Evolutionary conservation across 2,797 vertebrate species (phyloP), one percentile per base, ranked within the genome.

Genomic region (Synanceia verrucosa): DNA sequence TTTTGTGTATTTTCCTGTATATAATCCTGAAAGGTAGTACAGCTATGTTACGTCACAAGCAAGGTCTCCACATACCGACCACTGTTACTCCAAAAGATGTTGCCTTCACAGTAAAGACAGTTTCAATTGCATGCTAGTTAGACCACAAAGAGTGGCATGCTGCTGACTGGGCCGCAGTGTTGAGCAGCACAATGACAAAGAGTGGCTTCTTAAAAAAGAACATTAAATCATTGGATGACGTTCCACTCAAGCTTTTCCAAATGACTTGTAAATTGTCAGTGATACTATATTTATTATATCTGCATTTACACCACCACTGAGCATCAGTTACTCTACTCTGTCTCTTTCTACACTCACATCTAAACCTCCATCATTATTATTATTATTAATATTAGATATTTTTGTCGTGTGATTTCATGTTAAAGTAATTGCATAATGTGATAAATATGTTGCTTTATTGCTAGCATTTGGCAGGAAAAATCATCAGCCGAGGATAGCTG

Each of bases 61-160:
- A 47, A 19, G 9, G 16, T 55, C 26, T 60, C 36, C n/a, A 47
- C 43, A 26, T 67, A 21, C 24, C 16, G 6, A 59, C 28, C 4
- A 9, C 29, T 36, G 13, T 58, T 33, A 7, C 19, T 51, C 6
- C 6, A 31, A 44, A 73, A 10, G 18, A 7, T 6, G 2, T 31
- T 6, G 29, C 29, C 29, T 9, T 31, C 29, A 31, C 29, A 29
- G 4, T 29, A 29, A 29, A 6, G 18, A 41, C 39, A 41, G 13
- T 41, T 41, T 41, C n/a, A n/a, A 41, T 71, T 10, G 21, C 68
- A 48, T 44, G 37, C 31, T 65, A 33, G 46, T 56, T 55, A 41
- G 50, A 31, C 21, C 34, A 11, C 18, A 50, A 52, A 55, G 39
- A 74, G 34, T 34, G 23, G 44, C 39, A 63, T 39, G 29, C 36